phyloP scores from a whole-genome alignment of 2,797 vertebrate species.

The Ataeniobius toweri region DNA sequence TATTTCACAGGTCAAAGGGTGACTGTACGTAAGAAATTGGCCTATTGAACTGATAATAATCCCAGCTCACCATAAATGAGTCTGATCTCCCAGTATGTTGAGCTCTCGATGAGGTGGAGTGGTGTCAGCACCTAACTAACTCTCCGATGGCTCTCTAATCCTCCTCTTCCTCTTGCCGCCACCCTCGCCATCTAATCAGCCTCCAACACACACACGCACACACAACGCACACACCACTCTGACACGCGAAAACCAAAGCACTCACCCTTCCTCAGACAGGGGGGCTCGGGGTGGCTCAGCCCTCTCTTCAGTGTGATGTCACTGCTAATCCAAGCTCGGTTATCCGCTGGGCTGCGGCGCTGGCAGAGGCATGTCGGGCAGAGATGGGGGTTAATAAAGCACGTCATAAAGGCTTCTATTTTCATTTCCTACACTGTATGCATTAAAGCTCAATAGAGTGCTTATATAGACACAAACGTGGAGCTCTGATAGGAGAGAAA shows the following conservation, averaged over 20 bases:
- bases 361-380: conserved; percentile 66
- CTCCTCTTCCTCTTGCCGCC: conserved; percentile 78
- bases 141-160: conserved; percentile 83
- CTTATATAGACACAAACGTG: conserved; percentile 48
- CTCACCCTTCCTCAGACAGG: conserved; percentile 71
- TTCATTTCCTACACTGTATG: conserved; percentile 49
- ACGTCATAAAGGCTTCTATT: conserved; percentile 62
- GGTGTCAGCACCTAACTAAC: conserved; percentile 85
- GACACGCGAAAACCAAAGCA: conserved; percentile 70
- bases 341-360: conserved; percentile 75
- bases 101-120: conserved; percentile 82
- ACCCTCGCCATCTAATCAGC: conserved; percentile 85
- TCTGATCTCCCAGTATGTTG: conserved; percentile 84
- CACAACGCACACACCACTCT: conserved; percentile 61
- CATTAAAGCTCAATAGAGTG: conserved; percentile 42
- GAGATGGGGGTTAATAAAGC: conserved; percentile 63
- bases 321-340: conserved; percentile 85
- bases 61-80: conserved; percentile 80
- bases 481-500: conserved; percentile 56
- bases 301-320: conserved; percentile 82
- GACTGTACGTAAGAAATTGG: conserved; percentile 78
- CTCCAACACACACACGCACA: conserved; percentile 82
- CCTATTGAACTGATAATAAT: conserved; percentile 83
- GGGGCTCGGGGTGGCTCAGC: conserved; percentile 65
- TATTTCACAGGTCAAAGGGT: conserved; percentile 74